Percentiles rank a stretch among this genome's conserved stretches.
phyloP scores from a whole-genome alignment of 2,888 invertebrate species.

The Calameuta idolon region DNA sequence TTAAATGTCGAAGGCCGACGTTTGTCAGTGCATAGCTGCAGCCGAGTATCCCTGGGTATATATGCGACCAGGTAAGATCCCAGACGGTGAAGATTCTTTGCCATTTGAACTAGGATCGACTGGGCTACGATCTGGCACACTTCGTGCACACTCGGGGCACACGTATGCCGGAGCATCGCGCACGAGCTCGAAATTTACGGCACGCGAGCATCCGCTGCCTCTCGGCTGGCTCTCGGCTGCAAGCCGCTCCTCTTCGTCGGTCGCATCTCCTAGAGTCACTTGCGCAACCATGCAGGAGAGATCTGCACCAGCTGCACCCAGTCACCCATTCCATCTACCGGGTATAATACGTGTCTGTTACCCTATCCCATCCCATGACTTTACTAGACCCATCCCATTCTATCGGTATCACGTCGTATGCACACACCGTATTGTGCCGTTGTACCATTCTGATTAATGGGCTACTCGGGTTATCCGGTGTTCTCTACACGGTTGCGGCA shows the following conservation, averaged over 20 bases:
- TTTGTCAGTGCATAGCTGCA: background rate
- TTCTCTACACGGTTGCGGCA: conserved; percentile 33
- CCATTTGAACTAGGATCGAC: conserved; percentile 19
- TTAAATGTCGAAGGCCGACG: conserved; percentile 41
- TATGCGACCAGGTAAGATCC: background rate
- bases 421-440: conserved; percentile 16
- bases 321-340: conserved; percentile 41
- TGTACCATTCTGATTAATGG: conserved; percentile 53
- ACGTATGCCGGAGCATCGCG: conserved; percentile 61
- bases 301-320: conserved; percentile 50
- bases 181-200: conserved; percentile 67
- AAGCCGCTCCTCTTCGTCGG: conserved; percentile 38
- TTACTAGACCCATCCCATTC: conserved; percentile 1
- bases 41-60: background rate
- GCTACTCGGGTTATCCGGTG: conserved; percentile 44
- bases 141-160: conserved; percentile 64
- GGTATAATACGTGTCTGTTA: conserved; percentile 37
- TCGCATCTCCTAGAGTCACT: conserved; percentile 36
- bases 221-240: conserved; percentile 18
- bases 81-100: conserved; percentile 18
- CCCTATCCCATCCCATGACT: background rate
- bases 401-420: conserved; percentile 6
- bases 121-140: conserved; percentile 58
- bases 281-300: conserved; percentile 45
- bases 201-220: conserved; percentile 59